A percentile compares a stretch with the other conserved stretches of the same genome.
phyloP scores from a whole-genome alignment of 1,140 invertebrate genomes.

The Rhysida immarginata region DNA sequence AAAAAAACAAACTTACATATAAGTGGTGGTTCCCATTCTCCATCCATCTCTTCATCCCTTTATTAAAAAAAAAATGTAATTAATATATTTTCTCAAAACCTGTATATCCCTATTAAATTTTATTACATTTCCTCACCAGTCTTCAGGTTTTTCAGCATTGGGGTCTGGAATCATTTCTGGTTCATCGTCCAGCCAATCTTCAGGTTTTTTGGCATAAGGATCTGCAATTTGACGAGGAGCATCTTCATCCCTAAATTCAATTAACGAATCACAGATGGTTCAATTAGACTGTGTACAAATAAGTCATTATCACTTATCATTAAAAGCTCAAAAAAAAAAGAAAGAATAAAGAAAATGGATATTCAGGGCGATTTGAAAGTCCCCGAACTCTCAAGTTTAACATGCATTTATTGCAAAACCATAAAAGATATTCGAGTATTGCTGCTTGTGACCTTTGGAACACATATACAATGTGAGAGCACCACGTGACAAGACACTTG shows the following conservation, averaged over 20 bases:
- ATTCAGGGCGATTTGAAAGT: too few relatives aligned
- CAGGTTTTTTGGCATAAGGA: constrained; percentile 68
- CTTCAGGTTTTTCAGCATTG: constrained; percentile 67
- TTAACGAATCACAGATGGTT: too few relatives aligned
- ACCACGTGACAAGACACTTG: too few relatives aligned
- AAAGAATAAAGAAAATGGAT: constrained; percentile 5
- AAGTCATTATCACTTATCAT: too few relatives aligned
- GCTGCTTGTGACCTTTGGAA: too few relatives aligned
- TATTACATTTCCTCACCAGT: constrained; percentile 50
- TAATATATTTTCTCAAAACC: background rate
- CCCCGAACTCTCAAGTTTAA: too few relatives aligned
- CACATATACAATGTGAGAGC: too few relatives aligned
- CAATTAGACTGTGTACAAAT: too few relatives aligned
- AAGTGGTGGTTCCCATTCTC: constrained; percentile 90
- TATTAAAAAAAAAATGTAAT: constrained; percentile 6
- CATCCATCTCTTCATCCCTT: constrained; percentile 92
- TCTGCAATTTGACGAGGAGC: constrained; percentile 81
- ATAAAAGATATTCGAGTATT: too few relatives aligned
- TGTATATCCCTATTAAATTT: background rate
- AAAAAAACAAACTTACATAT: constrained; percentile 44
- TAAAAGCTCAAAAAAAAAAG: background rate
- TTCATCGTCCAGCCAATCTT: constrained; percentile 90
- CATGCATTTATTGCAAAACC: too few relatives aligned
- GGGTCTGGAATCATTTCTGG: constrained; percentile 74
- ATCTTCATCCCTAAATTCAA: constrained; percentile 54